These are phyloP conservation scores for Mythimna vitellina DNA, from an alignment of 2,888 invertebrate species.

Conservation along the genomic window DNA sequence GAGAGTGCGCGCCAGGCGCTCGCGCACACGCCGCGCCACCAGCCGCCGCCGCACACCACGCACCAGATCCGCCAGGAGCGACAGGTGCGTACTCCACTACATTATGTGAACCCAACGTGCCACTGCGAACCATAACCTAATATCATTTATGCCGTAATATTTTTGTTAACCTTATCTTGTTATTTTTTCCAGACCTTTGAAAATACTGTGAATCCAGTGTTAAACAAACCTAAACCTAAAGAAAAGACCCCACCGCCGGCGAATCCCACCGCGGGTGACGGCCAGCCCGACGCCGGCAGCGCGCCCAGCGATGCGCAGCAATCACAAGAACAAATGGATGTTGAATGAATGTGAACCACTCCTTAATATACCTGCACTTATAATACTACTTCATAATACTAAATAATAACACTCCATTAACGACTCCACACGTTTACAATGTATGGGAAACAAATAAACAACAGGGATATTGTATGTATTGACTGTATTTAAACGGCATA, in stretches of 20 bases:
- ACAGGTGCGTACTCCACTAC: slow-evolving; percentile 86
- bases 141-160: neutral
- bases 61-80: slow-evolving; percentile 95
- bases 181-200: slow-evolving; percentile 89
- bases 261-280: slow-evolving; percentile 77
- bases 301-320: slow-evolving; percentile 64
- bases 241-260: slow-evolving; percentile 88
- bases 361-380: slow-evolving; percentile 55
- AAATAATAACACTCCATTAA: slow-evolving; percentile 67
- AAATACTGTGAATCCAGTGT: slow-evolving; percentile 92
- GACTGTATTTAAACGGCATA: slow-evolving; percentile 36
- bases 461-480: slow-evolving; percentile 29
- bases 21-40: slow-evolving; percentile 92
- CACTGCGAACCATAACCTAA: neutral
- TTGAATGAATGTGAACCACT: slow-evolving; percentile 78
- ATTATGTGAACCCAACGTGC: neutral
- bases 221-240: slow-evolving; percentile 98
- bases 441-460: slow-evolving; percentile 24
- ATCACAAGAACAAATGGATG: slow-evolving; percentile 86
- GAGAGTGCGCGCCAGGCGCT: slow-evolving; percentile 94
- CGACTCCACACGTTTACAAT: slow-evolving; percentile 22
- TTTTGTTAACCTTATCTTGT: slow-evolving; percentile 1
- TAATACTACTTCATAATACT: slow-evolving; percentile 66
- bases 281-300: slow-evolving; percentile 68
- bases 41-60: slow-evolving; percentile 94